These are phyloP conservation scores for Epizoanthus rinbou DNA, from an alignment of 92 coral and sea anemone species.

Conservation along the genomic window DNA sequence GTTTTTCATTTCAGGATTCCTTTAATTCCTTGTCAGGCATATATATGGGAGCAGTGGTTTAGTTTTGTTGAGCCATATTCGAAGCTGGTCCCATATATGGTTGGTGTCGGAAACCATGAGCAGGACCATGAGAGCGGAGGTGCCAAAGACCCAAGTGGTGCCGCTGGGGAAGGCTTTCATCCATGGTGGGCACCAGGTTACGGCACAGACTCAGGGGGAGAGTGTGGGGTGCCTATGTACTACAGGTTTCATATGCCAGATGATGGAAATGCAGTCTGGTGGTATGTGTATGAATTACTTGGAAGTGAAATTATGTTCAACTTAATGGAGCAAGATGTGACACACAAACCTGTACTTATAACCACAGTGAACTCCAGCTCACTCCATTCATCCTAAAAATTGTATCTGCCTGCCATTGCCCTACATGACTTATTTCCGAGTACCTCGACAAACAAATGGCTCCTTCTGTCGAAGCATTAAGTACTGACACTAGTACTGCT, in stretches of 20 bases:
- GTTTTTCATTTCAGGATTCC: not conserved
- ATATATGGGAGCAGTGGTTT: slow-evolving; percentile 94
- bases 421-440: too few relatives aligned
- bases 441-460: too few relatives aligned
- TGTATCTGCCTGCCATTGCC: too few relatives aligned
- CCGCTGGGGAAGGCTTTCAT: slow-evolving; percentile 94
- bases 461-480: too few relatives aligned
- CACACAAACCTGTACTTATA: too few relatives aligned
- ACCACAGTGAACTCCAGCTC: too few relatives aligned
- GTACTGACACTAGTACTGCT: too few relatives aligned
- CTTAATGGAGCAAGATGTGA: too few relatives aligned
- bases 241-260: slow-evolving; percentile 99
- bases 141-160: slow-evolving; percentile 96
- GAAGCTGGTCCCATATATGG: slow-evolving; percentile 92
- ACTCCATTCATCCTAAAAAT: too few relatives aligned
- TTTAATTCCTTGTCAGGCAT: slow-evolving; percentile 65
- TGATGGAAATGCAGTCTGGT: slow-evolving; percentile 89
- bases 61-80: slow-evolving; percentile 86
- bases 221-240: slow-evolving; percentile 98
- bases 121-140: slow-evolving; percentile 85
- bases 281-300: slow-evolving; percentile 60
- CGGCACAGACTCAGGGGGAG: slow-evolving; percentile 90
- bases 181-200: slow-evolving; percentile 96
- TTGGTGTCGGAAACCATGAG: slow-evolving; percentile 95
- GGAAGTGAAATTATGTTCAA: not conserved